Base-by-base conservation (phyloP, 2,113 vertebrate genomes). In the Paradoxurus hermaphroditus region DNA sequence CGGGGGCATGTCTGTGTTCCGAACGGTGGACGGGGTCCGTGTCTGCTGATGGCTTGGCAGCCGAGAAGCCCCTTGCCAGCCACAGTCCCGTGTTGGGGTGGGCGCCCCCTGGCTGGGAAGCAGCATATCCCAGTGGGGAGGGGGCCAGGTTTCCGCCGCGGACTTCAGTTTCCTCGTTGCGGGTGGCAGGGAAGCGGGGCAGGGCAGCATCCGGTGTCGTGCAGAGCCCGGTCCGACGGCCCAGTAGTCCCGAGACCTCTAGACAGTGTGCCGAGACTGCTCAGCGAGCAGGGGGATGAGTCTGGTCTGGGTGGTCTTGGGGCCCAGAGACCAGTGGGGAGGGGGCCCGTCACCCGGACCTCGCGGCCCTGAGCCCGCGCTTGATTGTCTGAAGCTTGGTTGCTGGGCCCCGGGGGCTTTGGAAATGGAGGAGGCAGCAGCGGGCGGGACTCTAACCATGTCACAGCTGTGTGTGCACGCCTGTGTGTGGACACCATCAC, bases 361-460 rank as follows among this genome's bases (percentile, higher is more conserved):
- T 63, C 19, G 21, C 27, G 59, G 68, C 49, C 65, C 63, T 44
- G 23, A 23, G 29, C 36, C 6, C 3, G 0, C 25, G 2, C 27
- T 16, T 77, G 68, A 63, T 49, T 59, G 12, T 70, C 81, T 53
- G 46, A 49, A 70, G 72, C 23, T 29, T 49, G 12, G 18, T 14
- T 46, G 27, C 46, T 8, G 3, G 49, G 75, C 53, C 16, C 86
- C 1, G 0, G 21, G 46, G 59, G 5, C 31, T 86, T 79, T 23
- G 25, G 49, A 36, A 34, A 68, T 16, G 16, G 36, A 72, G 23
- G 25, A 13, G 86, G 49, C 31, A 34, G 39, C n/a, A 21, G 15
- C 13, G 1, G 21, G 67, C 5, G 0, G 10, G 49, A 16, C 15
- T 9, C 16, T n/a, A 49, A 7, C n/a, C 10, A 0, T 7, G 7